These are phyloP conservation scores for Apeltes quadracus DNA, from an alignment of 2,113 vertebrate species.

Conservation along the genomic window DNA sequence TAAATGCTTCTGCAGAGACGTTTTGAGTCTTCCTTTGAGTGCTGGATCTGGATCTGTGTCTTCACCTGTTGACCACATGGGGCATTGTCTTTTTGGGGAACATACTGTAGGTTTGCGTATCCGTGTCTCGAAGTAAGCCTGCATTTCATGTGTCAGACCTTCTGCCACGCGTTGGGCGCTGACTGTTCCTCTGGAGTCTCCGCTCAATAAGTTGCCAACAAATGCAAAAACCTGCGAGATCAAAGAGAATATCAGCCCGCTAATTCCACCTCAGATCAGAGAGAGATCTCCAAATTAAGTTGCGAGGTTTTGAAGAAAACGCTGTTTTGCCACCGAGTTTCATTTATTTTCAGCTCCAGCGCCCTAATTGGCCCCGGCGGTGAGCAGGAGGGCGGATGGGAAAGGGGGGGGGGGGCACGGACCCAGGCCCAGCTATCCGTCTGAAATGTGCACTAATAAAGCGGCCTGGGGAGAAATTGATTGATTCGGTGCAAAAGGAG, in stretches of 20 bases:
- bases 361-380: conserved; percentile 75
- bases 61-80: background rate
- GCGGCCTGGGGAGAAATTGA: conserved; percentile 49
- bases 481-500: conserved; percentile 54
- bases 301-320: conserved; percentile 69
- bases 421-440: conserved; percentile 56
- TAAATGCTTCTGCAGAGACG: too few species aligned
- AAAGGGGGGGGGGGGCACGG: conserved; percentile 20
- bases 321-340: conserved; percentile 67
- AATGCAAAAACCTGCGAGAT: conserved; percentile 63
- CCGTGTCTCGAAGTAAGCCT: background rate
- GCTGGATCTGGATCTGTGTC: background rate
- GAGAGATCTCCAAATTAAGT: conserved; percentile 68
- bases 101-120: background rate
- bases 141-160: background rate
- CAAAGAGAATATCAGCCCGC: conserved; percentile 62
- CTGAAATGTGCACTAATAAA: conserved; percentile 62
- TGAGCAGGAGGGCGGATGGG: conserved; percentile 55
- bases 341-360: conserved; percentile 64
- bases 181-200: conserved; percentile 42
- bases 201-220: conserved; percentile 57
- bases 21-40: background rate
- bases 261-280: conserved; percentile 71
- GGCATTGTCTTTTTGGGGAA: background rate
- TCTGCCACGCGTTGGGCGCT: background rate